Conservation (phyloP, 2,113 vertebrate species). For the Castor canadensis region DNA sequence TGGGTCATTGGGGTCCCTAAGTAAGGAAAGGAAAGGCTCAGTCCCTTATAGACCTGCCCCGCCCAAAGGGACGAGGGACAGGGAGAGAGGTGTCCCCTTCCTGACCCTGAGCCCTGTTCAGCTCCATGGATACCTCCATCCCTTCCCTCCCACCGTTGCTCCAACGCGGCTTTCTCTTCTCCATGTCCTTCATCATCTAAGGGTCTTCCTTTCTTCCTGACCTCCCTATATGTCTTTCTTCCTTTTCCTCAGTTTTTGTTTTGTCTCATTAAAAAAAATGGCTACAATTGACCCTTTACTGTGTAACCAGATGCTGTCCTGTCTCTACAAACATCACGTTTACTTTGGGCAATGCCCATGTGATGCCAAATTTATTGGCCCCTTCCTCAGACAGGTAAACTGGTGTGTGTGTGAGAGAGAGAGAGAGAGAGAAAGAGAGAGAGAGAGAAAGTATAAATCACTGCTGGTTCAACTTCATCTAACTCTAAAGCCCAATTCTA, state of each 20-base stretch:
- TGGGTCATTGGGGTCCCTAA: conserved; percentile 89
- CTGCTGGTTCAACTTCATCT: not conserved
- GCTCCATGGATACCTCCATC: not conserved
- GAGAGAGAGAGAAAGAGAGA: too few relatives aligned
- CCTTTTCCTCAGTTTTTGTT: not conserved
- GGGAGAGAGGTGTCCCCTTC: not conserved
- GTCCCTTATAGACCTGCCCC: not conserved
- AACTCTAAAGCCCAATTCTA: not conserved
- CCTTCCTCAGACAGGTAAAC: not conserved
- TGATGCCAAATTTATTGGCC: not conserved
- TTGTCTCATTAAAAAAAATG: not conserved
- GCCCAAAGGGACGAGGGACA: not conserved
- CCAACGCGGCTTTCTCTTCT: not conserved
- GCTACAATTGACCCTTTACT: not conserved
- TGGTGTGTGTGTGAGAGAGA: not conserved
- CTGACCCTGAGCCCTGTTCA: not conserved
- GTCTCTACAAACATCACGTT: not conserved
- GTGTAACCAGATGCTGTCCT: not conserved
- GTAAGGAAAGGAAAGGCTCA: conserved; percentile 30
- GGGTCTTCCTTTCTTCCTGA: not conserved
- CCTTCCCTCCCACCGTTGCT: not conserved
- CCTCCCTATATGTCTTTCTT: not conserved
- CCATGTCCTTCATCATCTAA: not conserved
- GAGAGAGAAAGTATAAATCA: not conserved
- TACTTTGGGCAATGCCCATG: not conserved